A percentile compares a stretch with the other conserved stretches of the same genome.
Conservation (phyloP, 2,888 invertebrate genomes). For the Theretra japonica region DNA sequence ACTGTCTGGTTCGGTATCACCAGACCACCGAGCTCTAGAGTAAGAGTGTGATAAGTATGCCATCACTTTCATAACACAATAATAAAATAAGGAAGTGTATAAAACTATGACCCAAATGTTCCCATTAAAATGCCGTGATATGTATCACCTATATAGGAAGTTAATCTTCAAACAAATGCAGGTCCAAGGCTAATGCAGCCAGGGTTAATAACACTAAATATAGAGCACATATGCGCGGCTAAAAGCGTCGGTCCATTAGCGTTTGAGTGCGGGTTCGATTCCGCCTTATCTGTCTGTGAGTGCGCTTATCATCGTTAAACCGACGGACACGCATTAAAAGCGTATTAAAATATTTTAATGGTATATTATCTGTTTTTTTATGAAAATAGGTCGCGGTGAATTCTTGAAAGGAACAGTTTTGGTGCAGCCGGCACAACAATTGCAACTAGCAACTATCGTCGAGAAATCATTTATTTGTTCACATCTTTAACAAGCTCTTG, state of each 20-base stretch:
- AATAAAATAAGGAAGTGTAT: neutral
- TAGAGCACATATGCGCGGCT: conserved; percentile 20
- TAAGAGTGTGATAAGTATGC: too few relatives aligned
- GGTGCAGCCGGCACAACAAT: neutral
- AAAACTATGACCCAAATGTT: conserved; percentile 3
- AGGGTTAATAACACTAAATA: conserved; percentile 26
- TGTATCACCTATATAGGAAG: neutral
- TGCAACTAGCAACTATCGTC: neutral
- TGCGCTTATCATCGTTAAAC: conserved; percentile 32
- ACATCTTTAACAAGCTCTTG: neutral
- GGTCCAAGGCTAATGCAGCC: conserved; percentile 19
- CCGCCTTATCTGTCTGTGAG: conserved; percentile 31
- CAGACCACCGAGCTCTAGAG: too few relatives aligned
- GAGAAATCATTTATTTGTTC: neutral
- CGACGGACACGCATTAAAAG: conserved; percentile 28
- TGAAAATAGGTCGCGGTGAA: conserved; percentile 18
- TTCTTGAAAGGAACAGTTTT: neutral
- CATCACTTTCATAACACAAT: neutral
- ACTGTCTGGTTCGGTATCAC: too few relatives aligned
- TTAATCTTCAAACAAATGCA: conserved; percentile 19
- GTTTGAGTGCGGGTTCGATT: conserved; percentile 36
- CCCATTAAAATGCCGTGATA: neutral
- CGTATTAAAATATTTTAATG: conserved; percentile 25
- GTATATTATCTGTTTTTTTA: conserved; percentile 25
- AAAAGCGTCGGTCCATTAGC: conserved; percentile 30